phyloP scores from a whole-genome alignment of 1,140 invertebrate genomes.

The Pogonomyrmex barbatus region DNA sequence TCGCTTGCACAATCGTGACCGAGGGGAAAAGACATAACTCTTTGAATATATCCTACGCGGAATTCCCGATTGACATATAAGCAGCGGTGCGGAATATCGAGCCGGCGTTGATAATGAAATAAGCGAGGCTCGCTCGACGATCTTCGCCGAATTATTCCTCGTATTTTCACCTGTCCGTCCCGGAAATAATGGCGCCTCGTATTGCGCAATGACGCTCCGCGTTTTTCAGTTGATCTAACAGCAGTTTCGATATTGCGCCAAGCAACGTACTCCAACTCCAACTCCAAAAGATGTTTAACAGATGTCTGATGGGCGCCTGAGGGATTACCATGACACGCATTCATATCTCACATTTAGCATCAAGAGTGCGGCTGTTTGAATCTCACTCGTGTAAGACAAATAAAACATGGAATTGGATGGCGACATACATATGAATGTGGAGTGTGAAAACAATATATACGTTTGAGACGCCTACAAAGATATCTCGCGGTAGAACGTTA shows the following conservation, averaged over 20 bases:
- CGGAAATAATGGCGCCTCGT: conserved; percentile 1
- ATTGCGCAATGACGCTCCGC: conserved; percentile 6
- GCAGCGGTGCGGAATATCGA: background rate
- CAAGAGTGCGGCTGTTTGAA: conserved; percentile 1
- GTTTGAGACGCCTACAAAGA: background rate
- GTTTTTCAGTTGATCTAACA: background rate
- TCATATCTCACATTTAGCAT: background rate
- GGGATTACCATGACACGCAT: conserved; percentile 1
- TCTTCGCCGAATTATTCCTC: conserved; percentile 26
- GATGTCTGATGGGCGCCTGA: conserved; percentile 19
- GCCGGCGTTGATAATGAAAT: background rate
- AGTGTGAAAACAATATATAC: background rate
- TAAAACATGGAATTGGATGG: background rate
- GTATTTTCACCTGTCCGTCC: background rate
- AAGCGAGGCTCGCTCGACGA: background rate
- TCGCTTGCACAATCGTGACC: conserved; percentile 26
- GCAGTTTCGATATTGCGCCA: background rate
- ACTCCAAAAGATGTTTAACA: conserved; percentile 30
- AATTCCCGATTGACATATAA: conserved; percentile 11
- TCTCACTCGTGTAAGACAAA: conserved; percentile 24
- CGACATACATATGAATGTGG: background rate
- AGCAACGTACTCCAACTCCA: background rate
- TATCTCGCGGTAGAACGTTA: background rate
- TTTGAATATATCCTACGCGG: conserved; percentile 7
- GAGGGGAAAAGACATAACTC: conserved; percentile 13